These are phyloP conservation scores for Neogobius melanostomus DNA, from an alignment of 2,113 vertebrate species.

Conservation along the genomic window DNA sequence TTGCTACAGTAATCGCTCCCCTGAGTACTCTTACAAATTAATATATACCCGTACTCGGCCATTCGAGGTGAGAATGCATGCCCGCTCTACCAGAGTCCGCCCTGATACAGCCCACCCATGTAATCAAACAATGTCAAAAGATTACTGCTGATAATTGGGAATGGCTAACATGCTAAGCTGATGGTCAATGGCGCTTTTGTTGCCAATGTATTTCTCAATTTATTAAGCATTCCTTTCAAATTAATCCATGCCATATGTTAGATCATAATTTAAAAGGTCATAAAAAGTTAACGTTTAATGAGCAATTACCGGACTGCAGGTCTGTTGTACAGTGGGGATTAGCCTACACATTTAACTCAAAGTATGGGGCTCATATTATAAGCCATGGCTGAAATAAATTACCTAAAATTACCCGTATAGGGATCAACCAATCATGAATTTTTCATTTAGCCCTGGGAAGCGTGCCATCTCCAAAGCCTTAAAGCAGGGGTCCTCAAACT, in stretches of 20 bases:
- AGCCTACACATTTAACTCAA: background rate
- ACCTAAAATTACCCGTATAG: background rate
- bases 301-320: constrained; percentile 6
- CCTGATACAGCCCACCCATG: constrained; percentile 42
- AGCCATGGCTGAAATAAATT: background rate
- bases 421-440: background rate
- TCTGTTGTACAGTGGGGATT: background rate
- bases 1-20: constrained; percentile 8
- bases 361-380: background rate
- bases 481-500: background rate
- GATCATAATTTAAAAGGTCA: constrained; percentile 23
- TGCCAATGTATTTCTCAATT: constrained; percentile 51
- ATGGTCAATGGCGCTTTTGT: constrained; percentile 60
- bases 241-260: constrained; percentile 48
- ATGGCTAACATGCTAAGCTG: constrained; percentile 47
- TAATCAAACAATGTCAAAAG: constrained; percentile 55
- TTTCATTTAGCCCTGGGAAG: constrained; percentile 1
- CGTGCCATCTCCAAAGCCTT: background rate
- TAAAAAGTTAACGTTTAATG: background rate
- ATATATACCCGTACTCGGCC: background rate
- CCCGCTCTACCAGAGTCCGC: constrained; percentile 33
- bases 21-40: constrained; percentile 6
- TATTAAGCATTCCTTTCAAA: constrained; percentile 40
- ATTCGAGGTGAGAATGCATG: constrained; percentile 43
- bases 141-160: constrained; percentile 48